Percentiles rank a stretch among this genome's conserved stretches.
These are phyloP conservation scores for Coranthus polyacanthus DNA, from an alignment of 2,797 vertebrate species.

Conservation along the genomic window DNA sequence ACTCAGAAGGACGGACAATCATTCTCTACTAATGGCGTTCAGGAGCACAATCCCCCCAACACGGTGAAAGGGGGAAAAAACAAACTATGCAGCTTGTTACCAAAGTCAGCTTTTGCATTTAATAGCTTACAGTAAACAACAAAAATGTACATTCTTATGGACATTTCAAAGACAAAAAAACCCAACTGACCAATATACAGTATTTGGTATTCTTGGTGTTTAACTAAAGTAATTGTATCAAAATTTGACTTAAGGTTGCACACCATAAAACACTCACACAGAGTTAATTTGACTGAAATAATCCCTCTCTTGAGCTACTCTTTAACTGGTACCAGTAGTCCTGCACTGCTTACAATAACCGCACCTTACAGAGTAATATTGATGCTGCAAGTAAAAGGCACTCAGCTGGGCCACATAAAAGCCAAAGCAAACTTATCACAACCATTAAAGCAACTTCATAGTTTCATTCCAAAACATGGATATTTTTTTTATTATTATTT, in stretches of 20 bases:
- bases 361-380: conserved; percentile 55
- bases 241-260: conserved; percentile 43
- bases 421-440: conserved; percentile 49
- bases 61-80: conserved; percentile 1
- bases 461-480: conserved; percentile 52
- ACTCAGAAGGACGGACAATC: not conserved
- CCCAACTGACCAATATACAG: conserved; percentile 50
- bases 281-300: conserved; percentile 9
- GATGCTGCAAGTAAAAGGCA: conserved; percentile 72
- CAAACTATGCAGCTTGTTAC: conserved; percentile 12
- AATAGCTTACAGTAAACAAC: conserved; percentile 66
- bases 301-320: conserved; percentile 39
- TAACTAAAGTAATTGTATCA: conserved; percentile 44
- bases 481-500: not conserved
- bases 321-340: conserved; percentile 22
- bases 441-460: conserved; percentile 38
- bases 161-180: conserved; percentile 56
- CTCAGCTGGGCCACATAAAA: conserved; percentile 61
- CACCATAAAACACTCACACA: conserved; percentile 40
- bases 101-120: conserved; percentile 66
- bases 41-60: not conserved
- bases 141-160: conserved; percentile 51
- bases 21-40: conserved; percentile 9
- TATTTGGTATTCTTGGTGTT: conserved; percentile 62
- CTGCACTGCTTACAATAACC: conserved; percentile 49